Conservation (phyloP, 2,888 invertebrate species). For the Brachyopa scutellaris region DNA sequence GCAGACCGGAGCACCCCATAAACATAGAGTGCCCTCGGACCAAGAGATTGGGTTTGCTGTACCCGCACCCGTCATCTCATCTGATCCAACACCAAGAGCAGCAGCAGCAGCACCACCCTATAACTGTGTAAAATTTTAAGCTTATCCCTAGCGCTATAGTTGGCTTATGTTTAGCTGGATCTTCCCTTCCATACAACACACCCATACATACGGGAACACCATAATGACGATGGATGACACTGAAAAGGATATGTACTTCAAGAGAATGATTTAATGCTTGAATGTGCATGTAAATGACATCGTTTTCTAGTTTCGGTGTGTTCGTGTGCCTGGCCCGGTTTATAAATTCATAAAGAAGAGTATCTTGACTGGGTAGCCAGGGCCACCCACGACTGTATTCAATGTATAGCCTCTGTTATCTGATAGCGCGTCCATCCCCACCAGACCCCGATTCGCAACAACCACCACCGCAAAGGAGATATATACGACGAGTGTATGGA, state of each 20-base stretch:
- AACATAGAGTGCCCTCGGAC: constrained; percentile 51
- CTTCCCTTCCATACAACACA: no score
- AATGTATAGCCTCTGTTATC: constrained; percentile 21
- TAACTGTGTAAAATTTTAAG: constrained; percentile 47
- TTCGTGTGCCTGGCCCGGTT: constrained; percentile 44
- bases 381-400: constrained; percentile 32
- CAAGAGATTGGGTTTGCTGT: constrained; percentile 19
- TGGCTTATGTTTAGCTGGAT: constrained; percentile 47
- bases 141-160: constrained; percentile 50
- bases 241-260: constrained; percentile 73
- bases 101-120: neutral
- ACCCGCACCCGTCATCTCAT: constrained; percentile 16
- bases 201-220: no score
- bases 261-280: constrained; percentile 75
- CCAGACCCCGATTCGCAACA: no score
- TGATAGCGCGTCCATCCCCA: no score
- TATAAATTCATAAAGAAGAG: constrained; percentile 67
- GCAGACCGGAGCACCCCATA: constrained; percentile 39
- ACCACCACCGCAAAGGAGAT: constrained; percentile 21
- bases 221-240: constrained; percentile 75
- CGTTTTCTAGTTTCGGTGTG: constrained; percentile 63
- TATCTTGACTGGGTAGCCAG: constrained; percentile 25
- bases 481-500: constrained; percentile 61
- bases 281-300: constrained; percentile 75
- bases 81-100: neutral